phyloP scores from a whole-genome alignment of 2,888 invertebrate genomes.

The Ormyrus rosae region DNA sequence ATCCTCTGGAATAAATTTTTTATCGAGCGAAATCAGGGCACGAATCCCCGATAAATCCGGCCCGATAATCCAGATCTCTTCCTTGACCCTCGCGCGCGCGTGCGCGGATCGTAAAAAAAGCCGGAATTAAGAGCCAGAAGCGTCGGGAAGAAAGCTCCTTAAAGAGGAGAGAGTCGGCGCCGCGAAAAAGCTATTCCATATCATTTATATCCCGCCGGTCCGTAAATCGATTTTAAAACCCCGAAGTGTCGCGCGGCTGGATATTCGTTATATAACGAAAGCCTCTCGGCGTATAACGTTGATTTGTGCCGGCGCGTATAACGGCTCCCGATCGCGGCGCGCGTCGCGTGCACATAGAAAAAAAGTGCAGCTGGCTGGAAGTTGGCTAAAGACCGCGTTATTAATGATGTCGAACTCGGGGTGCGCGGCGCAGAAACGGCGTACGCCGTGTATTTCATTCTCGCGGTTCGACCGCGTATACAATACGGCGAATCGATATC shows the following conservation, averaged over 20 bases:
- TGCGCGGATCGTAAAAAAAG: background rate
- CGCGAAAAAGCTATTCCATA: background rate
- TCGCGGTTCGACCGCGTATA: slow-evolving; percentile 10
- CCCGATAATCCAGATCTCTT: background rate
- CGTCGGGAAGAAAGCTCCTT: too few relatives aligned
- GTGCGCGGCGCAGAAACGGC: background rate
- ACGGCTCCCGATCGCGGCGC: background rate
- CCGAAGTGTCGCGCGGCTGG: slow-evolving; percentile 4
- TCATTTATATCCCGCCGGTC: slow-evolving; percentile 31
- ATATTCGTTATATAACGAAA: slow-evolving; percentile 4
- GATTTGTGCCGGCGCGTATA: slow-evolving; percentile 31
- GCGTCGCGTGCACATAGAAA: background rate
- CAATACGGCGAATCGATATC: slow-evolving; percentile 42
- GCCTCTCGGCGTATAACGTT: slow-evolving; percentile 7
- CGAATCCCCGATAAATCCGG: background rate
- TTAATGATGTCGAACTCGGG: slow-evolving; percentile 29
- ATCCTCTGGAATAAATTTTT: background rate
- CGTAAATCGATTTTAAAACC: slow-evolving; percentile 46
- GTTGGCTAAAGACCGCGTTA: slow-evolving; percentile 40
- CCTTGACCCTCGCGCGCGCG: too few relatives aligned
- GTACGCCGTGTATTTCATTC: slow-evolving; percentile 34
- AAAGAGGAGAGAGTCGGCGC: slow-evolving; percentile 19
- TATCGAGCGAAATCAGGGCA: background rate
- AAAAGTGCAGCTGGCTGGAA: background rate
- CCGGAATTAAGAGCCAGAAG: too few relatives aligned